Conservation (phyloP, 2,888 invertebrate genomes). For the Odontomyia ornata region DNA sequence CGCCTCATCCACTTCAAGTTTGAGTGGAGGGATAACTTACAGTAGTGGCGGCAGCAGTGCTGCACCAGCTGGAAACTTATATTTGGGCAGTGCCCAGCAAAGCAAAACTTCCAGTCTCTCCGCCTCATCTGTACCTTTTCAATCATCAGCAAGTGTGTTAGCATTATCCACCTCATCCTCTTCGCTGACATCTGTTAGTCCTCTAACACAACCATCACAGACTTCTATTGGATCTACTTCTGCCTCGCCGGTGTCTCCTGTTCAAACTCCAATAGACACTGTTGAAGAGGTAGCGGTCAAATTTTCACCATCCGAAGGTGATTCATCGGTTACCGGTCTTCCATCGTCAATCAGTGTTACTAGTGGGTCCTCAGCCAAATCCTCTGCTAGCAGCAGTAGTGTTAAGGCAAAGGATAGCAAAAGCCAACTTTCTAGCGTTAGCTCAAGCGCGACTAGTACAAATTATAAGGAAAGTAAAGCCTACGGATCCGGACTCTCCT, state of each 20-base stretch:
- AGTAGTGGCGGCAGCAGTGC: too few species aligned
- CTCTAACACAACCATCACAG: neutral
- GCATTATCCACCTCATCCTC: neutral
- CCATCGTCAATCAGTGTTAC: neutral
- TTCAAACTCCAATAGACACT: neutral
- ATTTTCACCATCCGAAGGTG: neutral
- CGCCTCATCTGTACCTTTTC: neutral
- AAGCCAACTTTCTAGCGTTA: neutral
- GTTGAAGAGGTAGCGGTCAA: neutral
- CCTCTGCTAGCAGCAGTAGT: neutral
- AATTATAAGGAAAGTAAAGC: constrained; percentile 10
- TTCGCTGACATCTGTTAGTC: neutral
- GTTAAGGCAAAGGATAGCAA: constrained; percentile 1
- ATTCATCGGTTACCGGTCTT: neutral
- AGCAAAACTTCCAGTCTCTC: neutral
- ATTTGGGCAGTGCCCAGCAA: neutral
- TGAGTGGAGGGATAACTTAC: too few species aligned
- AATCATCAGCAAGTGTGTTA: neutral
- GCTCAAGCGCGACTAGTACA: neutral
- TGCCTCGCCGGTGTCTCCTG: neutral
- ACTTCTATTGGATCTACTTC: neutral
- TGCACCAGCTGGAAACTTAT: neutral
- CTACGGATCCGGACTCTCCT: neutral
- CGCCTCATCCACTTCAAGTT: too few species aligned
- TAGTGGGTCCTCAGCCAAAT: neutral